Evolutionary conservation across 2,797 vertebrate species (phyloP).

Genomic region (Neopelma chrysocephalum): DNA sequence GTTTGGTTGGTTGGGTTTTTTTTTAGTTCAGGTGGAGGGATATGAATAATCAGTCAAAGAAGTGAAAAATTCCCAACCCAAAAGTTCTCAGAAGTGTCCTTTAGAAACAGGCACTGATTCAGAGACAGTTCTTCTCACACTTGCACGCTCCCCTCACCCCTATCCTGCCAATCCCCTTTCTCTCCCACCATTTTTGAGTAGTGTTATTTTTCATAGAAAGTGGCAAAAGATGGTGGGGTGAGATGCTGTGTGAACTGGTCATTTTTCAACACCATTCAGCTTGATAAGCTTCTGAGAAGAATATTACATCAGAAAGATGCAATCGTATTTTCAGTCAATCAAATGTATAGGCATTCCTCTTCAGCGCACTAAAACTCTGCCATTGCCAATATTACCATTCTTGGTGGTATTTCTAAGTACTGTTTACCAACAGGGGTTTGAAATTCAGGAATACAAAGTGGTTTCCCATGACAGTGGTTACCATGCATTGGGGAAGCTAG

Average conservation of each 20-base stretch:
- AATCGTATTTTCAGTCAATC: neutral
- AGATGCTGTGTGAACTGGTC: neutral
- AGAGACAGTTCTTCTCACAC: neutral
- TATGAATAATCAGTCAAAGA: slow-evolving; percentile 20
- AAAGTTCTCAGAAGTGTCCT: neutral
- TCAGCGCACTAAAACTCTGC: neutral
- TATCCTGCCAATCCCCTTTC: neutral
- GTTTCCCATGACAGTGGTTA: slow-evolving; percentile 32
- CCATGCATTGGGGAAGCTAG: neutral
- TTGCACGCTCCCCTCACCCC: neutral
- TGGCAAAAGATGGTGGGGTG: neutral
- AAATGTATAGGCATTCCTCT: neutral
- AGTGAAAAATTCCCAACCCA: neutral
- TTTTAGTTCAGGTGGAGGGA: neutral
- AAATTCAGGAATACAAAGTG: neutral
- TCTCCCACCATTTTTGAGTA: neutral
- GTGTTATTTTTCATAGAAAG: neutral
- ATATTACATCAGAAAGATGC: neutral
- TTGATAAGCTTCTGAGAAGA: neutral
- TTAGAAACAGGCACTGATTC: neutral
- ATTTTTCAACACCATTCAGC: neutral
- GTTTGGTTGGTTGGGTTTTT: too few relatives aligned
- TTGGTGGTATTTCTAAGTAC: neutral
- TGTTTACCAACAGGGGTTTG: neutral
- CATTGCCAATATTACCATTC: neutral